These are phyloP conservation scores for Dallia pectoralis DNA, from an alignment of 2,797 vertebrate genomes.

Conservation along the genomic window DNA sequence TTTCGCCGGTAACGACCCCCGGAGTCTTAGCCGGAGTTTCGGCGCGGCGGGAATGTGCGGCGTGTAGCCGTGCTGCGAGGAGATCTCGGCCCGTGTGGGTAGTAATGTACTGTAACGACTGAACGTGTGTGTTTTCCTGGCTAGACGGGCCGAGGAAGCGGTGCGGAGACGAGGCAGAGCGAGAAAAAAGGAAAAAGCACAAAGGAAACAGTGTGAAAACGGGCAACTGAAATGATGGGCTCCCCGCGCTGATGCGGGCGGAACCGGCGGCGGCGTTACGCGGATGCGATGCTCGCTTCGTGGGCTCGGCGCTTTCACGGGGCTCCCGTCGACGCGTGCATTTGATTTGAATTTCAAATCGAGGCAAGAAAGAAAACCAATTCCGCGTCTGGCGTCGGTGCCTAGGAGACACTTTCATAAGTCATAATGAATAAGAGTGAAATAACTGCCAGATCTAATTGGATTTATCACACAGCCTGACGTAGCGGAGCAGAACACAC, in stretches of 20 bases:
- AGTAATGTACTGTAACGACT: neutral
- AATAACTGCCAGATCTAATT: conserved; percentile 37
- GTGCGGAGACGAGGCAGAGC: conserved; percentile 11
- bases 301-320: conserved; percentile 22
- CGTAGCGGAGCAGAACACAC: conserved; percentile 1
- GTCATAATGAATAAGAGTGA: conserved; percentile 26
- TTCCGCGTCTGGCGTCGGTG: conserved; percentile 36
- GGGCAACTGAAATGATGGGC: conserved; percentile 40
- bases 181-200: conserved; percentile 34
- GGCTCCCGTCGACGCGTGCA: conserved; percentile 17
- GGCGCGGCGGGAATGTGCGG: neutral
- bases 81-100: neutral
- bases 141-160: conserved; percentile 27
- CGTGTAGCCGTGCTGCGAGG: neutral
- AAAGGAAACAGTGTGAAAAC: conserved; percentile 25
- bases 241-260: conserved; percentile 50
- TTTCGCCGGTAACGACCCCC: neutral
- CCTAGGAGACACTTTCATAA: conserved; percentile 34
- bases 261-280: conserved; percentile 33
- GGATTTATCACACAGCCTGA: conserved; percentile 31
- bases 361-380: conserved; percentile 32
- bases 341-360: conserved; percentile 49
- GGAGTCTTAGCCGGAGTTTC: conserved; percentile 11
- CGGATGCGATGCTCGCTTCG: conserved; percentile 31
- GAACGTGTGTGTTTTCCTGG: conserved; percentile 2